phyloP scores from a whole-genome alignment of 2,888 invertebrate genomes.

The Cantharis nigra region DNA sequence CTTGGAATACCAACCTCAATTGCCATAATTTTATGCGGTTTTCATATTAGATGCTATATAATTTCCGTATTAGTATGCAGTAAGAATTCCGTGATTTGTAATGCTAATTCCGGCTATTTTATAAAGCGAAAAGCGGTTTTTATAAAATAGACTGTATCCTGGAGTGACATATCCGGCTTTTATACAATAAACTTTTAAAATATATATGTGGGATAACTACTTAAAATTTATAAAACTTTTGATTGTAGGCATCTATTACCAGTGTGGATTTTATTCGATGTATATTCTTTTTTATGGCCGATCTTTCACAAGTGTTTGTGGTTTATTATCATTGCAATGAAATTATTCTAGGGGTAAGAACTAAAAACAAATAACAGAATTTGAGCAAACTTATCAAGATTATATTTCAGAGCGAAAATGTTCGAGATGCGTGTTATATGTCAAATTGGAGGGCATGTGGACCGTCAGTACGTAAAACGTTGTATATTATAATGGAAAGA shows the following conservation, averaged over 20 bases:
- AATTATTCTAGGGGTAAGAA: not conserved
- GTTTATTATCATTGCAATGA: not conserved
- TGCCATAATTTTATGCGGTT: too few relatives aligned
- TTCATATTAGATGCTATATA: too few relatives aligned
- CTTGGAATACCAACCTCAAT: too few relatives aligned
- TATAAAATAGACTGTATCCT: too few relatives aligned
- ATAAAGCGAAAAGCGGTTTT: too few relatives aligned
- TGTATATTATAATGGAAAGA: slow-evolving; percentile 8
- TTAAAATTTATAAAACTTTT: not conserved
- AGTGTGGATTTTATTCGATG: not conserved
- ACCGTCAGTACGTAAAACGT: not conserved
- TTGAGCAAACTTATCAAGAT: not conserved
- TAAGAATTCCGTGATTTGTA: too few relatives aligned
- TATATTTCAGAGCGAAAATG: not conserved
- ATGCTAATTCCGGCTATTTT: too few relatives aligned
- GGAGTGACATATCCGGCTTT: too few relatives aligned
- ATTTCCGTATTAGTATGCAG: too few relatives aligned
- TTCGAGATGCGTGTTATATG: slow-evolving; percentile 1
- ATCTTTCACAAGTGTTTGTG: not conserved
- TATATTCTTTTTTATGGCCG: not conserved
- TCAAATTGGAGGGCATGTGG: not conserved
- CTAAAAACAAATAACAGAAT: not conserved
- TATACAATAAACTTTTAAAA: too few relatives aligned
- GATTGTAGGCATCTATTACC: not conserved
- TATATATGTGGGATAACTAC: not conserved